These are phyloP conservation scores for Torymus aiolomorphi DNA, from an alignment of 2,888 invertebrate species.

Conservation along the genomic window DNA sequence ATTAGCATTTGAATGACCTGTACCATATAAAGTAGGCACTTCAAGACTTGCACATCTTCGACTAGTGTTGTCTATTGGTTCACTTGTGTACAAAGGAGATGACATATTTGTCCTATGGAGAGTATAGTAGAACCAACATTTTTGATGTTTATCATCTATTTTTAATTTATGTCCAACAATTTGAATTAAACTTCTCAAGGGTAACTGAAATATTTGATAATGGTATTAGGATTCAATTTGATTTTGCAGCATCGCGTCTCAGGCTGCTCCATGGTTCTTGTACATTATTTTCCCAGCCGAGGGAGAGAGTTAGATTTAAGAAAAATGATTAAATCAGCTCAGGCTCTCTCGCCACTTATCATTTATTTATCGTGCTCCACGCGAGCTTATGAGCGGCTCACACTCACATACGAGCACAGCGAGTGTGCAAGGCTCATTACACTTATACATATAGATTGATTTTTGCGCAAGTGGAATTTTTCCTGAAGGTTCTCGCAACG, in stretches of 20 bases:
- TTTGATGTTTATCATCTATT: constrained; percentile 76
- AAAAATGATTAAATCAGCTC: too few species aligned
- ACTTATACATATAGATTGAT: too few species aligned
- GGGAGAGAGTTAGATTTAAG: background rate
- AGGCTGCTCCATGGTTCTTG: constrained; percentile 68
- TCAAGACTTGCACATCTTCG: constrained; percentile 90
- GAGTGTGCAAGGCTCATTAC: too few species aligned
- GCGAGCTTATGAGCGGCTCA: too few species aligned
- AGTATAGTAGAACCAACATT: constrained; percentile 85
- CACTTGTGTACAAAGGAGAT: constrained; percentile 90
- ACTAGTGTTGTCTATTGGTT: constrained; percentile 83
- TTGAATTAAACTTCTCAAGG: constrained; percentile 87
- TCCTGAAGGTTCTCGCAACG: too few species aligned
- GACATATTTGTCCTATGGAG: constrained; percentile 88
- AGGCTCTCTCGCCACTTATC: too few species aligned
- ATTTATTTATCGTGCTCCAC: too few species aligned
- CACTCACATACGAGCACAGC: too few species aligned
- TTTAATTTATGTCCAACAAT: constrained; percentile 82
- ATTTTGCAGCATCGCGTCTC: constrained; percentile 66
- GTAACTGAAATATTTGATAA: constrained; percentile 77
- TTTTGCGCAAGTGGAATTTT: too few species aligned
- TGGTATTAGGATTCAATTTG: too few species aligned
- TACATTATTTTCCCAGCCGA: constrained; percentile 42
- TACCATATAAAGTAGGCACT: constrained; percentile 79
- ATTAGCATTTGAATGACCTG: constrained; percentile 74